phyloP scores from a whole-genome alignment of 1,140 invertebrate species.

The Lasioglossum baleicum region DNA sequence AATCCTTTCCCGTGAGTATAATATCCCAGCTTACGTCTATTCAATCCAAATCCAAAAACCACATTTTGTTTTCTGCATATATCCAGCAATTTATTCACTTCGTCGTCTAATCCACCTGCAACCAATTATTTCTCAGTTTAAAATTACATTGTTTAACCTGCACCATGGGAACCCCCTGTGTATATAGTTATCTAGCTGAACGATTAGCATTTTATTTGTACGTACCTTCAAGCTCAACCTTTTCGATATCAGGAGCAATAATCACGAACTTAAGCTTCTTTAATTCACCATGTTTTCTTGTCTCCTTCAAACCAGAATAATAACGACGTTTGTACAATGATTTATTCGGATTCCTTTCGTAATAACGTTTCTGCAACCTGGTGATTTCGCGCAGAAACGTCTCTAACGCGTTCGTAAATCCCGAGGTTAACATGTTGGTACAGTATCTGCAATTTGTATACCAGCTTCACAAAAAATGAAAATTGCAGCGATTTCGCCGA shows the following conservation, averaged over 20 bases:
- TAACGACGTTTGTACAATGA: constrained; percentile 61
- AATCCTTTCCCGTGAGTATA: constrained; percentile 80
- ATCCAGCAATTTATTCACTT: constrained; percentile 55
- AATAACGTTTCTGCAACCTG: constrained; percentile 64
- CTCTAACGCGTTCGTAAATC: constrained; percentile 55
- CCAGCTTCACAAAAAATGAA: neutral
- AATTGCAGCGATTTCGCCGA: too few relatives aligned
- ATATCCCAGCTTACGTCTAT: constrained; percentile 79
- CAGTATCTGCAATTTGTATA: constrained; percentile 66
- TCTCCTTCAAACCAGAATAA: constrained; percentile 68
- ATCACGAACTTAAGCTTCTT: constrained; percentile 68
- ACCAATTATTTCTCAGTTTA: constrained; percentile 4
- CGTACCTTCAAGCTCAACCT: constrained; percentile 60
- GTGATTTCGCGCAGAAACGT: constrained; percentile 61
- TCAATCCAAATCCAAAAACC: constrained; percentile 80
- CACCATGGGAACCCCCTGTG: neutral
- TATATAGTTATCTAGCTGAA: too few relatives aligned
- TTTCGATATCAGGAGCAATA: constrained; percentile 67
- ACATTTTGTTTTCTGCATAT: constrained; percentile 73
- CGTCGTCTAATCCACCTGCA: constrained; percentile 65
- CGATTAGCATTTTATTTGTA: neutral
- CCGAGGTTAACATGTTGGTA: constrained; percentile 61
- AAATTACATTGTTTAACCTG: neutral
- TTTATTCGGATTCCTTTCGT: constrained; percentile 63
- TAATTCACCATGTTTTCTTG: constrained; percentile 61